phyloP scores from a whole-genome alignment of 2,113 vertebrate species.

The Piprites chloris region DNA sequence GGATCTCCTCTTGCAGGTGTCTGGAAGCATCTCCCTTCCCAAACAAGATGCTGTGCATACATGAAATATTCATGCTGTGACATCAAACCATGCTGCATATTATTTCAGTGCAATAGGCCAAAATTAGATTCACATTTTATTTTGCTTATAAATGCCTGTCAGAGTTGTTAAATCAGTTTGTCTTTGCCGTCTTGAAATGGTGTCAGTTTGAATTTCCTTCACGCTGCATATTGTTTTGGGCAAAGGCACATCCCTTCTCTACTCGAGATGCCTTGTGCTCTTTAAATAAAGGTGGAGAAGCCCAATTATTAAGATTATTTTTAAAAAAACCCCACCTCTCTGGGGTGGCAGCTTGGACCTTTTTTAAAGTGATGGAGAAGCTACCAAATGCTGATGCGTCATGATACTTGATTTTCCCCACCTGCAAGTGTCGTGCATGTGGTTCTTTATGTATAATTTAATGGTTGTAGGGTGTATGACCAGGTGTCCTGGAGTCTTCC shows the following conservation, averaged over 20 bases:
- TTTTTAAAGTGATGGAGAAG: background rate
- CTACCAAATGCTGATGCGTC: background rate
- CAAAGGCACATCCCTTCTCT: background rate
- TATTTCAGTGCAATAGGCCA: slow-evolving; percentile 18
- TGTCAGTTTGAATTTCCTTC: slow-evolving; percentile 47
- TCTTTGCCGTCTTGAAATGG: background rate
- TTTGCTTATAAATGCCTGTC: slow-evolving; percentile 59
- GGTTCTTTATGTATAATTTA: background rate
- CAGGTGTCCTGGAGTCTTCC: background rate
- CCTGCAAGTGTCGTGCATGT: accelerated
- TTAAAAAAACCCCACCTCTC: background rate
- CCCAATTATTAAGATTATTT: background rate
- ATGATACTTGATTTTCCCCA: background rate
- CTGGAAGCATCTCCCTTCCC: background rate
- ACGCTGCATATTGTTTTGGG: slow-evolving; percentile 10
- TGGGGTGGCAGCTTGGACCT: background rate
- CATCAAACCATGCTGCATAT: slow-evolving; percentile 25
- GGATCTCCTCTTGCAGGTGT: background rate
- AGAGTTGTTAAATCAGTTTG: slow-evolving; percentile 56
- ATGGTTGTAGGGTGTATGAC: background rate
- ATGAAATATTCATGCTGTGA: slow-evolving; percentile 60
- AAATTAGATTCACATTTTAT: slow-evolving; percentile 61
- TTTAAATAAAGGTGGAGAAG: background rate
- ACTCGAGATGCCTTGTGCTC: background rate
- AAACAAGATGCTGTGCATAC: slow-evolving; percentile 4